phyloP scores from a whole-genome alignment of 2,797 vertebrate species.

The Luscinia megarhynchos region DNA sequence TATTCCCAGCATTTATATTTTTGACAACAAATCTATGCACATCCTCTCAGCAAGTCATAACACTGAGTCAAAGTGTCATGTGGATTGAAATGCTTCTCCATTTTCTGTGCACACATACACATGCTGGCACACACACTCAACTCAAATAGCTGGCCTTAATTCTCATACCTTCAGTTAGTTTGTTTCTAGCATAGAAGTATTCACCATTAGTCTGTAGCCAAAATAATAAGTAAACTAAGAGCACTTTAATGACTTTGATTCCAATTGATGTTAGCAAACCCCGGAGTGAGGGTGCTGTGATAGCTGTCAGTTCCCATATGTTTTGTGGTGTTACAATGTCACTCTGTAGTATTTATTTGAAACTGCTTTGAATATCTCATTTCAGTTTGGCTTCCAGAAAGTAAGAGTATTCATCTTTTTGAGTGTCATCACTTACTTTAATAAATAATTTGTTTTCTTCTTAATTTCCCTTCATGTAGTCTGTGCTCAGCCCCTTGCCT shows the following conservation, averaged over 20 bases:
- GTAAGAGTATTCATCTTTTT: slow-evolving; percentile 3
- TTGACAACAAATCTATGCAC: not conserved
- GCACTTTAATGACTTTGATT: not conserved
- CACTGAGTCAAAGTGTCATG: slow-evolving; percentile 16
- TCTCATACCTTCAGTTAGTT: not conserved
- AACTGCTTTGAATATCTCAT: not conserved
- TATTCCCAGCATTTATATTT: not conserved
- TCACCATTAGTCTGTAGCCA: not conserved
- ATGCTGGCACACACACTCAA: not conserved
- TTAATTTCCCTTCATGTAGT: not conserved
- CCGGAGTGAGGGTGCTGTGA: not conserved
- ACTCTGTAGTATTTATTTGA: slow-evolving; percentile 21
- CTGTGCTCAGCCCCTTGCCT: not conserved
- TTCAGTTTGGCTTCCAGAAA: slow-evolving; percentile 49
- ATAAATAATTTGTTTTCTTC: slow-evolving; percentile 32
- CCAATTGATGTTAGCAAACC: not conserved
- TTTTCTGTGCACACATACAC: not conserved
- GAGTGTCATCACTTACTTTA: slow-evolving; percentile 34
- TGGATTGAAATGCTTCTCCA: not conserved
- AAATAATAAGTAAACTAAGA: not conserved
- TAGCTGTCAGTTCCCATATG: slow-evolving; percentile 22
- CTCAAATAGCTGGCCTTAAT: not conserved
- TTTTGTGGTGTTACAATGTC: slow-evolving; percentile 10
- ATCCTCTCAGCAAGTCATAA: not conserved
- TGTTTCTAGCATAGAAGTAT: not conserved